Base-by-base conservation (phyloP, 1,140 invertebrate genomes). In the Teleopsis dalmanni region DNA sequence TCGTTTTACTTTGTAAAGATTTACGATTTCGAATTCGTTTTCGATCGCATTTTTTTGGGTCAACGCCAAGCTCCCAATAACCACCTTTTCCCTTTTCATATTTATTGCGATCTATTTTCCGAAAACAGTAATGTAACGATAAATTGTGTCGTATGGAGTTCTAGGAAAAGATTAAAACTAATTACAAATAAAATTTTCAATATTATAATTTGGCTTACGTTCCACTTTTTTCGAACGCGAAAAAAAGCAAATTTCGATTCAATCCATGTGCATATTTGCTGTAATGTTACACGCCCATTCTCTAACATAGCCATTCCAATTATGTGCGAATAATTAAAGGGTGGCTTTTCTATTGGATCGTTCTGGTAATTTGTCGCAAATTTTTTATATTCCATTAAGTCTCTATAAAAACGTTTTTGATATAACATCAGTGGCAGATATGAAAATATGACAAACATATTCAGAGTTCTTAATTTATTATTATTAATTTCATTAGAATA, bases 281-380 rank as follows among this genome's bases (percentile, higher is more conserved):
- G 63, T 2, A 70, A 51, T 1, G 67, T 70, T n/a, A 62, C 57
- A 2, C 62, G 47, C 13, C 67, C 67, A 38, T 61, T 59, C 36
- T 68, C 60, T 3, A 70, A 40, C 58, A 70, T 66, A 9, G 62
- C 67, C 67, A 70, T 70, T 7, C 60, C 67, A 40, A 70, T 70
- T 3, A 70, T 70, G 33, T 70, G 61, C 0, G 67, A 70, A 43
- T 70, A 70, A 36, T 70, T 70, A 29, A 70, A 70, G 0, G 66
- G 66, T 0, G 67, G 67, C 21, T 70, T 70, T 14, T 62, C 58
- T 2, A 49, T 56, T 13, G 57, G 38, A 41, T 68, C 57, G 0
- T 54, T 61, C 52, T 57, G 58, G 51, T 68, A 70, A 23, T 61
- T 57, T 3, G 25, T 40, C 4, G 60, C 57, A 0, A 52, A 47